Percentiles rank a stretch among this genome's conserved stretches.
Conservation (phyloP, 2,797 vertebrate species). For the Sphaeramia orbicularis region DNA sequence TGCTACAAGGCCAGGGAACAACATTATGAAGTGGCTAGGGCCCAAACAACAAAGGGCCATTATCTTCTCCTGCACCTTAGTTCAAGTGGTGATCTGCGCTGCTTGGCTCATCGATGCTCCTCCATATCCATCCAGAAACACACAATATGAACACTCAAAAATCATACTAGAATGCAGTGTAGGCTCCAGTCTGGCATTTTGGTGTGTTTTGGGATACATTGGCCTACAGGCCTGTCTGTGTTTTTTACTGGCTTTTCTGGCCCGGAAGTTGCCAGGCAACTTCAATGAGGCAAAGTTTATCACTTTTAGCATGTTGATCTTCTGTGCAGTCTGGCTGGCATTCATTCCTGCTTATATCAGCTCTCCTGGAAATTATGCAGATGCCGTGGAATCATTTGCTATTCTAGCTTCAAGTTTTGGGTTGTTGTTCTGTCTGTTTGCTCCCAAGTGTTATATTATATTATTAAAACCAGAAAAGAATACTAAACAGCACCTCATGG, state of each 20-base stretch:
- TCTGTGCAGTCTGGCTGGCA: slow-evolving; percentile 85
- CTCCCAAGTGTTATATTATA: slow-evolving; percentile 83
- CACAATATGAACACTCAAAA: slow-evolving; percentile 74
- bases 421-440: slow-evolving; percentile 80
- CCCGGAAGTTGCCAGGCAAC: slow-evolving; percentile 80
- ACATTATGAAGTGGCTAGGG: slow-evolving; percentile 85
- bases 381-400: slow-evolving; percentile 84
- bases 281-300: slow-evolving; percentile 86
- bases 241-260: slow-evolving; percentile 83
- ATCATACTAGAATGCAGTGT: slow-evolving; percentile 84
- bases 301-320: slow-evolving; percentile 86
- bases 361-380: slow-evolving; percentile 82
- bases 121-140: slow-evolving; percentile 77
- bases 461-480: slow-evolving; percentile 81
- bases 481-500: slow-evolving; percentile 81
- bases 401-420: slow-evolving; percentile 84
- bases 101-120: slow-evolving; percentile 78
- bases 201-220: slow-evolving; percentile 84
- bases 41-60: slow-evolving; percentile 81
- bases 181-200: slow-evolving; percentile 83
- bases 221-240: slow-evolving; percentile 79
- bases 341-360: slow-evolving; percentile 86
- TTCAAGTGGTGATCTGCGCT: slow-evolving; percentile 80
- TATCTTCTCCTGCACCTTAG: slow-evolving; percentile 77
- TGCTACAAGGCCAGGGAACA: slow-evolving; percentile 80